Evolutionary conservation across 2,888 invertebrate species (phyloP), one percentile per base, ranked within the genome.

Genomic region (Drosophila suboccidentalis): DNA sequence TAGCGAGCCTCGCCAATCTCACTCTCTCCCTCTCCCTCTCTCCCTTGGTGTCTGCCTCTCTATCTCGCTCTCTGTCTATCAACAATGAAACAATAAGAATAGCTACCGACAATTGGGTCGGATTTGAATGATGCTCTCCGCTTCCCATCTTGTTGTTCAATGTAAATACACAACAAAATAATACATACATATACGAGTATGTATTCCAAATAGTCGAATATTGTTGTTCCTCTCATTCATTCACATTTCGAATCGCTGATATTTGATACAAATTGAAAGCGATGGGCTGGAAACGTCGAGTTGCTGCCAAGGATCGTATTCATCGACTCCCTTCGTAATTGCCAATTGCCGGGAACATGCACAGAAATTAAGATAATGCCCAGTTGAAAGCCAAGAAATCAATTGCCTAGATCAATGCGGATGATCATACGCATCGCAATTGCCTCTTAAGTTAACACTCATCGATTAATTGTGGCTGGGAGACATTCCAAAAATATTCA

Each of bases 251-350:
- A 22, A 13, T 13, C 6, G 22, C 13, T 29, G 71, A 62, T 62
- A 79, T 78, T 86, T 83, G 83, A 84, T 88, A 78, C 80, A 80
- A 88, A 84, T 88, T 55, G 84, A 78, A 84, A 86, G 89, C 89
- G 84, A 88, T 72, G 84, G 83, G 66, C 75, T 80, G 89, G 87
- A 84, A 84, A 84, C 87, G 83, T 88, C 83, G 83, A 86, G 71
- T 84, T 61, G 51, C 41, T 29, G 43, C 36, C 55, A 36, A 59
- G 60, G 53, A 76, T 60, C 59, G 34, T 15, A 47, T 61, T 69
- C 22, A 47, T 41, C 36, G 47, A 32, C 3, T 41, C n/a, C 19
- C 13, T 43, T 34, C 17, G 15, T 34, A 60, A 71, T 65, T 65
- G 61, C 75, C 51, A 65, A 75, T 76, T 66, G 54, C 41, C 66